Conservation (phyloP, 2,113 vertebrate species). For the Paramisgurnus dabryanus region DNA sequence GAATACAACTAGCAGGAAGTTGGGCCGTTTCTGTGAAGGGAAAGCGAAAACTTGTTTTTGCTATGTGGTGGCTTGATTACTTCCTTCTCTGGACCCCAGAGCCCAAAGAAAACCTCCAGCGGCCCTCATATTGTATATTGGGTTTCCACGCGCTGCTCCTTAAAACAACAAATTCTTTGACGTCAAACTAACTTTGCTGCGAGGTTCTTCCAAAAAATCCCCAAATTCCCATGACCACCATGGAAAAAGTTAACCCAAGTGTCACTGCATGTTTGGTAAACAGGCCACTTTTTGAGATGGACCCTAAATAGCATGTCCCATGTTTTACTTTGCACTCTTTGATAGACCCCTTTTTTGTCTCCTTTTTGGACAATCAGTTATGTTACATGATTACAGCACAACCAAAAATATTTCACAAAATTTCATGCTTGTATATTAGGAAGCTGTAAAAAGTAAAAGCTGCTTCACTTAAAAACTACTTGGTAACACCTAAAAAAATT, state of each 20-base stretch:
- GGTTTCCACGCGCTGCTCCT: constrained; percentile 17
- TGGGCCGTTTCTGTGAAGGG: constrained; percentile 11
- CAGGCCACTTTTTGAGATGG: constrained; percentile 55
- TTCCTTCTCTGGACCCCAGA: constrained; percentile 14
- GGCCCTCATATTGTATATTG: constrained; percentile 9
- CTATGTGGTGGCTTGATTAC: background rate
- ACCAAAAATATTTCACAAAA: background rate
- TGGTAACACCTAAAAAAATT: too few species aligned
- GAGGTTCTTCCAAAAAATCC: constrained; percentile 59
- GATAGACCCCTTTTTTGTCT: background rate
- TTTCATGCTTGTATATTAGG: too few species aligned
- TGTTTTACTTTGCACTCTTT: background rate
- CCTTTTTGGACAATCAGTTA: background rate
- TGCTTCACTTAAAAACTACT: too few species aligned
- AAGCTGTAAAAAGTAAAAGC: too few species aligned
- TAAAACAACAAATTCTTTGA: constrained; percentile 55
- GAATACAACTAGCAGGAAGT: constrained; percentile 30
- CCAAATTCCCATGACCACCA: constrained; percentile 54
- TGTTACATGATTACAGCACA: too few species aligned
- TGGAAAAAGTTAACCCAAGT: constrained; percentile 61
- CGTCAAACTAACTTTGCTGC: constrained; percentile 59
- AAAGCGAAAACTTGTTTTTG: constrained; percentile 30
- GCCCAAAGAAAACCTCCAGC: constrained; percentile 19
- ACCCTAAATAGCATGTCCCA: constrained; percentile 35
- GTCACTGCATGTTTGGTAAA: constrained; percentile 63